Conservation (phyloP, 2,113 vertebrate genomes). For the Dicentrarchus labrax region DNA sequence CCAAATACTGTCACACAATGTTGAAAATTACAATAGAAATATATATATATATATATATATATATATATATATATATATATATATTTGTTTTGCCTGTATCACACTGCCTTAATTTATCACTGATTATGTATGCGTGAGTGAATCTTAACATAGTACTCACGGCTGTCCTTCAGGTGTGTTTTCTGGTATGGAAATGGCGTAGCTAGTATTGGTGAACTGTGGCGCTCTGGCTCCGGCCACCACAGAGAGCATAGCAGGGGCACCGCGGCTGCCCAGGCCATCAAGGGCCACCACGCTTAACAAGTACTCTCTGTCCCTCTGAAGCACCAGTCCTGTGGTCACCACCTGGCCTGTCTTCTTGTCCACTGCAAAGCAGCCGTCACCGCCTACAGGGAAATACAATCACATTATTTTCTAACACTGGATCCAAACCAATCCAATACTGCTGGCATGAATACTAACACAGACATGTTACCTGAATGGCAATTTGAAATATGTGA, state of each 20-base stretch:
- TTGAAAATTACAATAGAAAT: not conserved
- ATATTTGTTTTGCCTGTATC: not conserved
- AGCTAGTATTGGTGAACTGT: slow-evolving; percentile 88
- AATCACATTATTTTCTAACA: slow-evolving; percentile 35
- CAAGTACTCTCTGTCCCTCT: slow-evolving; percentile 88
- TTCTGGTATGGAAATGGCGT: slow-evolving; percentile 87
- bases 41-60: no score
- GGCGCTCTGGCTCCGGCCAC: slow-evolving; percentile 87
- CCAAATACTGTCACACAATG: not conserved
- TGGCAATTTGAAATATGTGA: not conserved
- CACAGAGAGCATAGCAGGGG: slow-evolving; percentile 86
- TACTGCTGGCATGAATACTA: slow-evolving; percentile 35
- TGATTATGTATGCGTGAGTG: not conserved
- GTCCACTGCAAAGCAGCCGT: slow-evolving; percentile 89
- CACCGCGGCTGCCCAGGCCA: slow-evolving; percentile 85
- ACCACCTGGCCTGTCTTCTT: slow-evolving; percentile 88
- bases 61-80: no score
- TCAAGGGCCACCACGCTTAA: slow-evolving; percentile 89
- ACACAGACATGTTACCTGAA: slow-evolving; percentile 23
- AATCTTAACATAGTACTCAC: slow-evolving; percentile 82
- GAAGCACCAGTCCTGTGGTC: slow-evolving; percentile 87
- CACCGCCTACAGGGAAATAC: slow-evolving; percentile 83
- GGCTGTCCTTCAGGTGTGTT: slow-evolving; percentile 83
- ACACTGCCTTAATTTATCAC: not conserved
- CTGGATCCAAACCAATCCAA: slow-evolving; percentile 35